phyloP scores from a whole-genome alignment of 2,797 vertebrate species.

The Anniella stebbinsi region DNA sequence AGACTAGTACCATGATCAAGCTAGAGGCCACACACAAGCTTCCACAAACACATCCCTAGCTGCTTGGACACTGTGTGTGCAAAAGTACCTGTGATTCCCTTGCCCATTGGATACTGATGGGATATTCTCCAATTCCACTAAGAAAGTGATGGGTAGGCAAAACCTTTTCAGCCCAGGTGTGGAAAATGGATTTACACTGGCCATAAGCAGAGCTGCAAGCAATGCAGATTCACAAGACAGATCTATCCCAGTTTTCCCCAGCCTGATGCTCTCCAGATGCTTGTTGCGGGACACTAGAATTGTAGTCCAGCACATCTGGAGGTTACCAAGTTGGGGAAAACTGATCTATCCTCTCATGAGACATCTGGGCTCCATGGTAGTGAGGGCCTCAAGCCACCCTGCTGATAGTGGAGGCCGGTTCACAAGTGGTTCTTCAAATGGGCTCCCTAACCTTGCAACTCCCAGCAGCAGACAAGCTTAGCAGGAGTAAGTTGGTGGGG shows the following conservation, averaged over 20 bases:
- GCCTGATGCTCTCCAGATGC: too few species aligned
- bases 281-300: too few species aligned
- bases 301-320: too few species aligned
- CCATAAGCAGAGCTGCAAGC: neutral
- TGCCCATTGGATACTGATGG: neutral
- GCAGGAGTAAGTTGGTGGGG: too few species aligned
- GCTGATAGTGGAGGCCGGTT: neutral
- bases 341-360: neutral
- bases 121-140: neutral
- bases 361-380: neutral
- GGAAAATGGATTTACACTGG: neutral
- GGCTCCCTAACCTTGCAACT: neutral
- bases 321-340: too few species aligned
- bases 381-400: neutral
- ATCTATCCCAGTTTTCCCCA: neutral
- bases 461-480: neutral
- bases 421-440: neutral
- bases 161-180: neutral
- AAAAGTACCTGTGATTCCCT: neutral
- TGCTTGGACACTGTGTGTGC: neutral
- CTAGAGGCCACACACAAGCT: too few species aligned
- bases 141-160: neutral
- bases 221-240: neutral
- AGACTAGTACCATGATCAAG: neutral
- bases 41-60: neutral